These are phyloP conservation scores for Cydia fagiglandana DNA, from an alignment of 1,140 invertebrate species.

Conservation along the genomic window DNA sequence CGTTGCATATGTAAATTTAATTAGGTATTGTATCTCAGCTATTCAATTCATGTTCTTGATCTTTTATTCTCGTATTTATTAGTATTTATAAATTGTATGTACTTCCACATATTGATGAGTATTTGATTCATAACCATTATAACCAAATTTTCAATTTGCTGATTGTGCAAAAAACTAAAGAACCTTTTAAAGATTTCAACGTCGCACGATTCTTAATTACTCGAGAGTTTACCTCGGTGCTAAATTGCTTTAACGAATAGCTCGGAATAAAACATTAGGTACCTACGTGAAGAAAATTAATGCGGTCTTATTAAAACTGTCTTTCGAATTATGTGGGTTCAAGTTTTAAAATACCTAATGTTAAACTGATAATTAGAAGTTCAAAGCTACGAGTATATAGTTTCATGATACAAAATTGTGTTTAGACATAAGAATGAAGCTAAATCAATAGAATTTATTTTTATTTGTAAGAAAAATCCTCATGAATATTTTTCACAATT, in stretches of 20 bases:
- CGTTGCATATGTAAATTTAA: too few relatives aligned
- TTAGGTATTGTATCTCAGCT: too few relatives aligned
- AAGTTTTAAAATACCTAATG: neutral
- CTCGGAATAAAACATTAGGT: neutral
- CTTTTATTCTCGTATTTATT: too few relatives aligned
- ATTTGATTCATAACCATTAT: neutral
- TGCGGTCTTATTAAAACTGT: neutral
- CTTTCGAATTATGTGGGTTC: neutral
- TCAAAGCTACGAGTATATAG: neutral
- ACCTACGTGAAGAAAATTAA: neutral
- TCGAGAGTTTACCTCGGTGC: neutral
- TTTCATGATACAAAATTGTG: neutral
- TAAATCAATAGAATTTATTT: too few relatives aligned
- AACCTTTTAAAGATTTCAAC: neutral
- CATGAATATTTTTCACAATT: too few relatives aligned
- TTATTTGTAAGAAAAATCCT: too few relatives aligned
- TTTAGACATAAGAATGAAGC: too few relatives aligned
- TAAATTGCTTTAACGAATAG: conserved; percentile 17
- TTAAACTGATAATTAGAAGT: neutral
- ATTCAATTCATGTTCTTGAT: too few relatives aligned
- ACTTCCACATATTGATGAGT: too few relatives aligned
- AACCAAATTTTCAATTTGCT: neutral
- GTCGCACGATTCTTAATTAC: neutral
- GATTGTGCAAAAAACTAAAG: neutral
- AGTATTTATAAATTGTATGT: too few relatives aligned